Conservation (phyloP, 2,888 invertebrate species). For the Drosophila bunnanda region DNA sequence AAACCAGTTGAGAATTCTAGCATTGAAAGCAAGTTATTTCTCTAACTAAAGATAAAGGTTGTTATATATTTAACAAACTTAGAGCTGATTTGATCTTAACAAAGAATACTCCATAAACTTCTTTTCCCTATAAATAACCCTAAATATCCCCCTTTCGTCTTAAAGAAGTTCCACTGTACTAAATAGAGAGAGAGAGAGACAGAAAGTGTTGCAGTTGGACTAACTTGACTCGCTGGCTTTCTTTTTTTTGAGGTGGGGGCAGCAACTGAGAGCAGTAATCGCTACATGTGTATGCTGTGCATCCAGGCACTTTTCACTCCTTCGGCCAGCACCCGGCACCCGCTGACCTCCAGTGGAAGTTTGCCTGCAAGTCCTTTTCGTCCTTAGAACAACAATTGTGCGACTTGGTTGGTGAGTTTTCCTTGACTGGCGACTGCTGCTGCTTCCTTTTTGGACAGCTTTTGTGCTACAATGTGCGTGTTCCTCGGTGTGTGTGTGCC, state of each 20-base stretch:
- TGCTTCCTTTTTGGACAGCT: conserved; percentile 31
- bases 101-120: background rate
- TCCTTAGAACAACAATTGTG: conserved; percentile 63
- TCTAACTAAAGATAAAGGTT: background rate
- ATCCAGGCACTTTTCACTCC: conserved; percentile 20
- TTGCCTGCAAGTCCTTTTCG: conserved; percentile 65
- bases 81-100: background rate
- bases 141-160: background rate
- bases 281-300: conserved; percentile 51
- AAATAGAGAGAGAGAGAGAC: background rate
- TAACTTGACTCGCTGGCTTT: conserved; percentile 25
- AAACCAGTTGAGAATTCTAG: background rate
- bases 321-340: background rate
- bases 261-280: conserved; percentile 43
- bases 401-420: conserved; percentile 48
- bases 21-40: background rate
- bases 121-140: background rate
- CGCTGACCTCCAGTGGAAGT: conserved; percentile 58
- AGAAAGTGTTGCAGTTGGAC: conserved; percentile 4
- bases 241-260: background rate
- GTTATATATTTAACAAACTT: background rate
- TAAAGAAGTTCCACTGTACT: conserved; percentile 20
- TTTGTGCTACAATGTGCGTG: conserved; percentile 50
- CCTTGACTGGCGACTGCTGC: conserved; percentile 44
- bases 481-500: conserved; percentile 14